phyloP scores from a whole-genome alignment of 1,140 invertebrate species.

The Chironomus striatipennis region DNA sequence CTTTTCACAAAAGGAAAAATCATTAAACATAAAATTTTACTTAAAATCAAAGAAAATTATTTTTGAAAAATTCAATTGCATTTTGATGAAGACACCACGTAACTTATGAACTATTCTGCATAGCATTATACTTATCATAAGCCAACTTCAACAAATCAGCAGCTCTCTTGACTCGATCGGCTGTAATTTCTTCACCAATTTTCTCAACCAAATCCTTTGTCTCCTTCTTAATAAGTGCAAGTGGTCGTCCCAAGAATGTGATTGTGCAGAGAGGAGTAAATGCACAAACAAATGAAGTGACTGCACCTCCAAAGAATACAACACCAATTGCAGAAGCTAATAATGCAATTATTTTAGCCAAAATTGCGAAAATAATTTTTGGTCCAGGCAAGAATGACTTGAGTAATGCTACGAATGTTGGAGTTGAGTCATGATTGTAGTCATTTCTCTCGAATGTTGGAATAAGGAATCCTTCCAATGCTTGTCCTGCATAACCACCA shows the following conservation, averaged over 20 bases:
- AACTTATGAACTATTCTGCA: not conserved
- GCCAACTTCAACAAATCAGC: constrained; percentile 53
- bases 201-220: constrained; percentile 33
- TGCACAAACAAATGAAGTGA: constrained; percentile 51
- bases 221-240: constrained; percentile 31
- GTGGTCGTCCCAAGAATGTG: constrained; percentile 44
- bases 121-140: constrained; percentile 50
- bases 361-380: constrained; percentile 10
- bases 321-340: constrained; percentile 43
- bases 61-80: not conserved
- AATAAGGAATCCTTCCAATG: not conserved
- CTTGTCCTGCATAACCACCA: constrained; percentile 28
- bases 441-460: not conserved
- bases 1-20: no score
- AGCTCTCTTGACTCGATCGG: constrained; percentile 48
- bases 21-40: not conserved
- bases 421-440: not conserved
- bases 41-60: not conserved
- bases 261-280: constrained; percentile 57
- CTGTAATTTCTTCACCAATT: constrained; percentile 37
- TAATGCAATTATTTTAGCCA: not conserved
- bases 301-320: constrained; percentile 46
- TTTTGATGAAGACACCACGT: not conserved
- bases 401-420: not conserved
- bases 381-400: not conserved